Evolutionary conservation across 2,113 vertebrate species (phyloP), one percentile per base, ranked within the genome.

Genomic region (Cottus gobio): DNA sequence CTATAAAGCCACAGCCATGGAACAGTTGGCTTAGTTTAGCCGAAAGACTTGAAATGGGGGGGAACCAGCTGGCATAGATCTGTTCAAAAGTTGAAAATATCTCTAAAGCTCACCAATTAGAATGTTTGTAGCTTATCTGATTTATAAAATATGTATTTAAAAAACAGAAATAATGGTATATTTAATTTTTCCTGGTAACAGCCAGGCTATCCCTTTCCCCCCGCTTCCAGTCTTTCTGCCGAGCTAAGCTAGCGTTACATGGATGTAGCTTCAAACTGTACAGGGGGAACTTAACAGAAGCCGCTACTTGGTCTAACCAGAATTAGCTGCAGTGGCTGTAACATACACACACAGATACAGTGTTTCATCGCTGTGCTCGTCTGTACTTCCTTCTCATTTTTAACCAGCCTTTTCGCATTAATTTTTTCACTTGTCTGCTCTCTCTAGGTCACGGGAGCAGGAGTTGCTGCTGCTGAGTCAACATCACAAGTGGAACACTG

Each of bases 401-500:
- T 52, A 68, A 67, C 30, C 62, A 22, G 37, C 71, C 4, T 68
- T 50, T 80, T 82, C 52, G 71, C 66, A 80, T 90, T 89, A 62
- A 78, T 60, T 74, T 80, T 69, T 73, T 75, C 80, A n/a, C 46
- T 80, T 34, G 48, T 77, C 57, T 54, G 31, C 60, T 75, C 79
- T 89, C 79, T 88, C 28, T 89, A 30, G 88, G 90, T 92, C 83
- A 90, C 77, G 83, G 70, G 84, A 89, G 70, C 79, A 87, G 72
- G 57, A 82, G 73, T 48, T 69, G 75, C 71, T 79, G 84, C 66
- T 88, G 91, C 85, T 88, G 89, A 92, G 89, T 92, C 89, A 93
- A 90, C 90, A 89, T 92, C 86, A 88, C 89, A 90, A 88, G 85
- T 86, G 82, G 79, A 88, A 77, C 80, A 82, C 79, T 84, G 84